phyloP scores from a whole-genome alignment of 2,113 vertebrate species.

The Archocentrus centrarchus region DNA sequence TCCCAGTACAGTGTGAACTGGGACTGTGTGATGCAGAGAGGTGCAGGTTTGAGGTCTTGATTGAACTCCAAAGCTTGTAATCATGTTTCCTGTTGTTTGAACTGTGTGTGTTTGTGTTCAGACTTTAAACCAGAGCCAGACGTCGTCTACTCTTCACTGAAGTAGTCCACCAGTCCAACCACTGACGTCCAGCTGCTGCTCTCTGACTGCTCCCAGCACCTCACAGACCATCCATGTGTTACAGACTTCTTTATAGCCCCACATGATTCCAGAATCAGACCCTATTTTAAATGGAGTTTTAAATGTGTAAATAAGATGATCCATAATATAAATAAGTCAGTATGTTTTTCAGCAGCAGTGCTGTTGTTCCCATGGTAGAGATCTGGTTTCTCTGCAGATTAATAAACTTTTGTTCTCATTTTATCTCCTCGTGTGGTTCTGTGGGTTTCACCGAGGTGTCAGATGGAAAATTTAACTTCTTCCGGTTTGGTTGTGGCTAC shows the following conservation, averaged over 20 bases:
- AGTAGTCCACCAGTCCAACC: background rate
- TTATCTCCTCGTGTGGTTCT: too few relatives aligned
- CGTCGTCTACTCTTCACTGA: too few relatives aligned
- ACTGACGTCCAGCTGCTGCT: background rate
- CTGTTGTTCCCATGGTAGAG: too few relatives aligned
- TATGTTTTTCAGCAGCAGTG: background rate
- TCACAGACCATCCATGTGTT: accelerated
- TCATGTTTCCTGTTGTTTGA: background rate
- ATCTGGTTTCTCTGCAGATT: too few relatives aligned
- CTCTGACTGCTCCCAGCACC: background rate
- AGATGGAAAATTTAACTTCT: too few relatives aligned
- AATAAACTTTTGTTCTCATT: too few relatives aligned
- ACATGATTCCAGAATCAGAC: accelerated
- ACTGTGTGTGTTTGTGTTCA: background rate
- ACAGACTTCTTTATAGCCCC: background rate
- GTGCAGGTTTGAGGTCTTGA: accelerated
- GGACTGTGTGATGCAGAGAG: background rate
- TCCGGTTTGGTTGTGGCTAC: too few relatives aligned
- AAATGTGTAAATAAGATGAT: background rate
- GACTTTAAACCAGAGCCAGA: too few relatives aligned
- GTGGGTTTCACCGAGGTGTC: too few relatives aligned
- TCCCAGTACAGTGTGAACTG: too few relatives aligned
- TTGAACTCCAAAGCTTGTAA: background rate
- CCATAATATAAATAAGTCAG: accelerated
- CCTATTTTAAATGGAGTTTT: background rate